A percentile compares a stretch with the other conserved stretches of the same genome.
phyloP scores from a whole-genome alignment of 2,888 invertebrate species.

The Acanthococcus lagerstroemiae region DNA sequence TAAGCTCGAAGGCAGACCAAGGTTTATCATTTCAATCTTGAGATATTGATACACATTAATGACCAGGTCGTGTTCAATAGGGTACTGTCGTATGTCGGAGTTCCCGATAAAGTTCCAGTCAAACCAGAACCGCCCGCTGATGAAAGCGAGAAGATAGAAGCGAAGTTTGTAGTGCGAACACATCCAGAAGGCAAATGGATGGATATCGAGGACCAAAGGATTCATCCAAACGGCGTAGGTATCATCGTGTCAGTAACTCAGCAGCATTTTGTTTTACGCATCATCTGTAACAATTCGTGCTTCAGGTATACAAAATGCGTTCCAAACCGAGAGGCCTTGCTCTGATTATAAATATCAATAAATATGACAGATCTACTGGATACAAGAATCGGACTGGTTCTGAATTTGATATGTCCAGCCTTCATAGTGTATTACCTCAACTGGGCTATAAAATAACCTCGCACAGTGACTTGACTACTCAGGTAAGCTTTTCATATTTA shows the following conservation, averaged over 20 bases:
- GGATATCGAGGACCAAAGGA: conserved; percentile 17
- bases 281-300: no score
- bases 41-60: no score
- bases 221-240: conserved; percentile 13
- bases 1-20: neutral
- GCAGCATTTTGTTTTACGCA: no score
- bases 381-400: conserved; percentile 26
- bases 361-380: neutral
- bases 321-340: conserved; percentile 33
- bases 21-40: neutral
- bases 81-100: no score
- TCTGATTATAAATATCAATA: conserved; percentile 32
- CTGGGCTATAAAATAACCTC: conserved; percentile 29
- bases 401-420: conserved; percentile 24
- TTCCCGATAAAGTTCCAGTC: no score
- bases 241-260: no score
- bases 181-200: conserved; percentile 23
- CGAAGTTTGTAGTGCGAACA: conserved; percentile 17
- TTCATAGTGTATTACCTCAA: conserved; percentile 28
- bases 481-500: conserved; percentile 30
- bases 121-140: no score
- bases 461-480: conserved; percentile 9
- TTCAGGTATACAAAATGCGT: conserved; percentile 32
- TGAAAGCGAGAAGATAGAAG: neutral
- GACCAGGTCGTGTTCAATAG: no score